Base-by-base conservation (phyloP, 2,888 invertebrate genomes). In the Dryomyza anilis region DNA sequence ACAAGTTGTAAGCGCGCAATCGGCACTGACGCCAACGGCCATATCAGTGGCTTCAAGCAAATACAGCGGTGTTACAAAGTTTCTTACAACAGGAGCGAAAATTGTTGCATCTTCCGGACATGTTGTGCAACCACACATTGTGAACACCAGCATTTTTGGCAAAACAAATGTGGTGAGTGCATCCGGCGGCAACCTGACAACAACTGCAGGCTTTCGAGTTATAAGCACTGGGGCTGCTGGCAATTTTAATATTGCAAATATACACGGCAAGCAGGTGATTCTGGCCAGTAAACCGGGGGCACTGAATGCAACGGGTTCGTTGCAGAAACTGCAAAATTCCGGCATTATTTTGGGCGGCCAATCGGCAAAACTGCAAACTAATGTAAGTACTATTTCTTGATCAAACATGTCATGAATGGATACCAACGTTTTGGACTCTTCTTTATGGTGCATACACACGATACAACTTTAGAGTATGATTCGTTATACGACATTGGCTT, bases 221-320 rank as follows among this genome's bases (percentile, higher is more conserved):
- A 46, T 55, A n/a, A 27, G 19, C 29, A 59, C 66, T 6, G 60
- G 62, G 19, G 67, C 64, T 60, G 27, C 67, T 19, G 78, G 85
- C 16, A 75, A 75, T 67, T 72, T 78, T 16, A 80, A 87, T 73
- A 76, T 87, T 63, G 85, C 87, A 1, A 86, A 86, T 64, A 82
- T 87, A 30, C 85, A 85, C 53, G 87, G 87, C 7, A 87, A 87
- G 75, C 87, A 86, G 27, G 85, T 87, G 14, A 79, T 87, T 56
- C 80, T 87, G 53, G 85, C 86, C 1, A 85, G 85, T 66, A 86
- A 86, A 72, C 80, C 70, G 63, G 79, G 87, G 48, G 85, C 86
- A 5, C 85, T 85, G 71, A 83, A 85, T 73, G 78, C 71, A 74
- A 46, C 71, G 60, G 59, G 63, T 53, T 81, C 84, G 68, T 84